Base-by-base conservation (phyloP, 2,797 vertebrate species). In the Pipistrellus nathusii region DNA sequence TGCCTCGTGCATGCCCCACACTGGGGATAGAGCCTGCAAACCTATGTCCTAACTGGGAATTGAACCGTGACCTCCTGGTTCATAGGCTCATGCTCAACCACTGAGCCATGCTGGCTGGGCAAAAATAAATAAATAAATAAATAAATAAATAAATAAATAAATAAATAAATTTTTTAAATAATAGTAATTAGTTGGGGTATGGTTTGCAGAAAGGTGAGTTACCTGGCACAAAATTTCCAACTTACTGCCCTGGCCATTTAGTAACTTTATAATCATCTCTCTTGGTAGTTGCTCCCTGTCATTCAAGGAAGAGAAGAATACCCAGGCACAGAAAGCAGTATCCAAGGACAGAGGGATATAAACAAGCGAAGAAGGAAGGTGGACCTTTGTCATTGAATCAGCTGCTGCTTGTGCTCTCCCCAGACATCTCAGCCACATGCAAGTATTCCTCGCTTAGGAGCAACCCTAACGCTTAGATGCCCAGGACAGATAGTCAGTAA, bases 251-350 rank as follows among this genome's bases (percentile, higher is more conserved):
- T 41, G 35, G 48, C 71, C 20, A 85, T 57, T 77, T 46, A 48
- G 20, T 73, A 73, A 55, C 27, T 25, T 92, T 78, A 41, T 10
- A 53, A 44, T 73, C 84, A 85, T 35, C 27, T 88, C 32, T 89
- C 73, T 82, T 15, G 59, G 44, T 8, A 72, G 23, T 51, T 81
- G 32, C 11, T 76, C 46, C 38, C 30, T 72, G 18, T 41, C 41
- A 77, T 5, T 92, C 41, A 77, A 44, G 5, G 27, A 59, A 84
- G 71, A 59, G 95, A 94, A 75, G 41, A 90, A 55, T 38, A 48
- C 4, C 18, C 55, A 90, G 5, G 25, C 21, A 68, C 17, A 68
- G 53, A 86, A 66, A n/a, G 3, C 11, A 84, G 7, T 62, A 80
- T 38, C 32, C 20, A 66, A 66, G 12, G 46, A 72, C 23, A 71